Evolutionary conservation across 2,888 invertebrate genomes (phyloP).

Genomic region (Ectobius pallidus): DNA sequence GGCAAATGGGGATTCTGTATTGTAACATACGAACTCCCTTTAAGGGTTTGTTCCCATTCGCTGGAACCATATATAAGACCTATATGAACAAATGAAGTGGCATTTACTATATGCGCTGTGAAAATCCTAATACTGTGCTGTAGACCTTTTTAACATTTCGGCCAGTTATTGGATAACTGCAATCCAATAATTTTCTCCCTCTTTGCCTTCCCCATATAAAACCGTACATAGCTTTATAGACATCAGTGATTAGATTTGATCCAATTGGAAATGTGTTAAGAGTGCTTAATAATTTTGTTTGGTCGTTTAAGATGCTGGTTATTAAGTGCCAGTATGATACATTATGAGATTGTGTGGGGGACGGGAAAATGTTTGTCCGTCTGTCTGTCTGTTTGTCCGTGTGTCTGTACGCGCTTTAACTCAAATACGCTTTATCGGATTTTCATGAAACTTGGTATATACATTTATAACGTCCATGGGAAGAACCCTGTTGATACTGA

Average conservation of each 20-base stretch:
- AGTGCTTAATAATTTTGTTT: no score
- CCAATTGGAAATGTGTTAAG: no score
- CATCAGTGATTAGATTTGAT: not conserved
- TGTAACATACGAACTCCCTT: not conserved
- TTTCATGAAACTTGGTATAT: no score
- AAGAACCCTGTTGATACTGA: no score
- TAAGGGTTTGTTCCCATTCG: not conserved
- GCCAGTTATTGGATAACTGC: constrained; percentile 19
- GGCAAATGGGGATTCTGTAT: not conserved
- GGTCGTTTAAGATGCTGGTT: no score
- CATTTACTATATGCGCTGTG: constrained; percentile 21
- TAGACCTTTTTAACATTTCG: constrained; percentile 5
- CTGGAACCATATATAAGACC: constrained; percentile 21
- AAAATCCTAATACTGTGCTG: constrained; percentile 21
- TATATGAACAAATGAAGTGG: constrained; percentile 10
- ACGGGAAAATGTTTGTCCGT: no score
- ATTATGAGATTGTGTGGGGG: no score
- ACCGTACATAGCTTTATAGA: not conserved
- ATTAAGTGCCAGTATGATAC: no score
- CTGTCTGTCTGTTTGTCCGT: no score
- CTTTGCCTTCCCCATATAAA: not conserved
- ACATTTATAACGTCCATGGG: no score
- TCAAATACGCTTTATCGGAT: no score
- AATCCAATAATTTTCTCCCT: constrained; percentile 3
- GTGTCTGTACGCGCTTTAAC: no score